Percentiles rank a stretch among this genome's conserved stretches.
Evolutionary conservation across 1,140 invertebrate genomes (phyloP).

Genomic region (Anoplolepis gracilipes): DNA sequence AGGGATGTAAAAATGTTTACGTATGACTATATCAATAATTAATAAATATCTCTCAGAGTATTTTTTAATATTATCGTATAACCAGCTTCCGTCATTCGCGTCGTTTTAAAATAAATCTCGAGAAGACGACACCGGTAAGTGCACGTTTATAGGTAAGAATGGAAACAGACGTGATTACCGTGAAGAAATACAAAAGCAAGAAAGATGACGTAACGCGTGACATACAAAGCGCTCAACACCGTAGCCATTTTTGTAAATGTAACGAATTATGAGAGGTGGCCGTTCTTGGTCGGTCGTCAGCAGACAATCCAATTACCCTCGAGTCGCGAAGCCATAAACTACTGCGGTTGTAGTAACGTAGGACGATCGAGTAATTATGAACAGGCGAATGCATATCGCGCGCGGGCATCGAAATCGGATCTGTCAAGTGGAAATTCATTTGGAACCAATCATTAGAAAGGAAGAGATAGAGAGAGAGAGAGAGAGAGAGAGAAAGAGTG

Average conservation of each 20-base stretch:
- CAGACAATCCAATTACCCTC: conserved; percentile 78
- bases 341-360: conserved; percentile 45
- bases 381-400: conserved; percentile 72
- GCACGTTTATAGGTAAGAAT: neutral
- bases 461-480: too few species aligned
- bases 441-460: conserved; percentile 68
- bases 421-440: conserved; percentile 73
- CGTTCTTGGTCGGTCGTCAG: conserved; percentile 72
- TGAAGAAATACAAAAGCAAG: neutral
- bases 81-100: neutral
- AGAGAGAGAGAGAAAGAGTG: too few species aligned
- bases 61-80: neutral
- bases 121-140: neutral
- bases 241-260: conserved; percentile 50
- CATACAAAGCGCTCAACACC: neutral
- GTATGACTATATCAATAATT: neutral
- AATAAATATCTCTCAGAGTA: neutral
- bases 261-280: conserved; percentile 74
- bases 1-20: neutral
- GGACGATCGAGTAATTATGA: conserved; percentile 73
- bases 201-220: neutral
- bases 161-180: conserved; percentile 1
- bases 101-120: neutral
- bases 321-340: conserved; percentile 80
- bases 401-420: conserved; percentile 68